Conservation (phyloP, 2,888 invertebrate genomes). For the Caenorhabditis sinica region DNA sequence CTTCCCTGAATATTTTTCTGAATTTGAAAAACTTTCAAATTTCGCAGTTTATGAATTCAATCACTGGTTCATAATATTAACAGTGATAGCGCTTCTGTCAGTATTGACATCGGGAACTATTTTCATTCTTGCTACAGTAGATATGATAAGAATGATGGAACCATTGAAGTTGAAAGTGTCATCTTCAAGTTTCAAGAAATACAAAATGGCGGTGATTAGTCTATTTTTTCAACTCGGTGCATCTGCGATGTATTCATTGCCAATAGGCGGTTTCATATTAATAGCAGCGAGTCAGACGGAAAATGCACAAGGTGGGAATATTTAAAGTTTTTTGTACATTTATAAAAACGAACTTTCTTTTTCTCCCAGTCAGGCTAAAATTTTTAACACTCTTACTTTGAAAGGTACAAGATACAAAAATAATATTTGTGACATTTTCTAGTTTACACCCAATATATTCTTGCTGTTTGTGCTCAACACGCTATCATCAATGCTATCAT, state of each 20-base stretch:
- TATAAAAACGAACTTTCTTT: too few relatives aligned
- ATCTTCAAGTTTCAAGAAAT: background rate
- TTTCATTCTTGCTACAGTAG: constrained; percentile 8
- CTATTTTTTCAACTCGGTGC: background rate
- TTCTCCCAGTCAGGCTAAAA: too few relatives aligned
- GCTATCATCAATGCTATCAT: background rate
- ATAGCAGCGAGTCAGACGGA: background rate
- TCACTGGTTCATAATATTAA: background rate
- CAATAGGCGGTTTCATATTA: background rate
- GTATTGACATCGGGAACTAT: background rate
- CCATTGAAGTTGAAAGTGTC: background rate
- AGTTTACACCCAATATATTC: background rate
- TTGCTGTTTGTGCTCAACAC: background rate
- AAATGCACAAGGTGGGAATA: constrained; percentile 2
- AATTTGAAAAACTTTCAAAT: too few relatives aligned
- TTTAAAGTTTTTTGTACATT: too few relatives aligned
- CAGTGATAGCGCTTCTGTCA: background rate
- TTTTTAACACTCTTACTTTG: too few relatives aligned
- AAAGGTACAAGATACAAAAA: too few relatives aligned
- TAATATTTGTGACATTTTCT: too few relatives aligned
- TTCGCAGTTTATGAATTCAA: constrained; percentile 23
- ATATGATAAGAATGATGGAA: constrained; percentile 11
- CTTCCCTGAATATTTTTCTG: background rate
- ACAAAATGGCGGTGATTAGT: background rate
- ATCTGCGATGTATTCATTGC: background rate